Percentiles rank a stretch among this genome's conserved stretches.
Conservation (phyloP, 2,113 vertebrate genomes). For the Pipra filicauda region DNA sequence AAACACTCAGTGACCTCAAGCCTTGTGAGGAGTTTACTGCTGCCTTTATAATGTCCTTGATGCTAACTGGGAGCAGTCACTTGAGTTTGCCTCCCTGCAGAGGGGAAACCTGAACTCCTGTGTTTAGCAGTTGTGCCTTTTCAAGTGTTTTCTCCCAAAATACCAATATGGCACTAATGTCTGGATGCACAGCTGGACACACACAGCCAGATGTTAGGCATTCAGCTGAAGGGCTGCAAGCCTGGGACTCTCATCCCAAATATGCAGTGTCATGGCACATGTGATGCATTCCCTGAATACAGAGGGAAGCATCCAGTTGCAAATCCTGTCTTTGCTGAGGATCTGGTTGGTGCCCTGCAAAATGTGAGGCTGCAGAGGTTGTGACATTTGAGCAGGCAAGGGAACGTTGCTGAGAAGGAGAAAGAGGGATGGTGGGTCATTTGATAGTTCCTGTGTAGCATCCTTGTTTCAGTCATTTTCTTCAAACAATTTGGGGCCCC, state of each 20-base stretch:
- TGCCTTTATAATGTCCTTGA: neutral
- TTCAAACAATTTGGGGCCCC: neutral
- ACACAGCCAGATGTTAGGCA: neutral
- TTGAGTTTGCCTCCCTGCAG: neutral
- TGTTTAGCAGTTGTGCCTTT: neutral
- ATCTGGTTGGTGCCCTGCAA: neutral
- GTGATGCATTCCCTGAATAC: neutral
- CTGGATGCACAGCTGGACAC: neutral
- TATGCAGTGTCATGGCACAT: neutral
- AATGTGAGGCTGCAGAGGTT: neutral
- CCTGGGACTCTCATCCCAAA: neutral
- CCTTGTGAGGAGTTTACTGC: neutral
- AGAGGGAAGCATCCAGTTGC: neutral
- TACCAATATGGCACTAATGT: rapidly evolving
- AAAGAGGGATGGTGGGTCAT: neutral
- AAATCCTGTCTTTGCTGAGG: neutral
- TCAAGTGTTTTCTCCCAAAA: neutral
- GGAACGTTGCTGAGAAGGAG: neutral
- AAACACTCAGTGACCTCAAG: neutral
- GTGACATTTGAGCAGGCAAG: neutral
- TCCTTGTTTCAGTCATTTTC: neutral
- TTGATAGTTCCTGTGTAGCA: neutral
- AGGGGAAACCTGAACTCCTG: neutral
- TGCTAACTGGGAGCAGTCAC: neutral
- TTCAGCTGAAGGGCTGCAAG: neutral